Percentiles rank a stretch among this genome's conserved stretches.
Evolutionary conservation across 1,140 invertebrate species (phyloP).

Genomic region (Mesaphorura yosii): DNA sequence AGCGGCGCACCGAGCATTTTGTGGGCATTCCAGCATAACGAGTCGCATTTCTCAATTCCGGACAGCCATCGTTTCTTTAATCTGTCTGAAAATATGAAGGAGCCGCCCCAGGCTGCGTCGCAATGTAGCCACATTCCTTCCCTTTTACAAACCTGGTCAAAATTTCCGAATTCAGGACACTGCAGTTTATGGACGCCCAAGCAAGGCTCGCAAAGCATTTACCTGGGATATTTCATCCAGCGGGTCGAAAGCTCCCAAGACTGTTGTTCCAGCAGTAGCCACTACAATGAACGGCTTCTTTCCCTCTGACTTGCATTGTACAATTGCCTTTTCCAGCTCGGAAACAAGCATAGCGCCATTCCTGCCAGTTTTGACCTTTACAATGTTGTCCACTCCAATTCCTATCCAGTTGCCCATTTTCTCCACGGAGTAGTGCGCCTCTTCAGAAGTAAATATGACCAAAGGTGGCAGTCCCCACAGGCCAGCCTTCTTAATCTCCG

Average conservation of each 20-base stretch:
- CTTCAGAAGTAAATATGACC: slow-evolving; percentile 60
- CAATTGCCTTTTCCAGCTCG: slow-evolving; percentile 46
- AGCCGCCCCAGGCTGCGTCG: slow-evolving; percentile 49
- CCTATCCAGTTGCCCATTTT: slow-evolving; percentile 70
- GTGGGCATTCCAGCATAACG: slow-evolving; percentile 86
- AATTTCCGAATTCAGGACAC: slow-evolving; percentile 3
- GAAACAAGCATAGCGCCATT: slow-evolving; percentile 50
- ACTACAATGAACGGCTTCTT: slow-evolving; percentile 55
- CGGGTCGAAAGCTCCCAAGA: slow-evolving; percentile 74
- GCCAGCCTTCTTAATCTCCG: slow-evolving; percentile 60
- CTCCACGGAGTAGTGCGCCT: slow-evolving; percentile 78
- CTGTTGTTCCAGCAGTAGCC: slow-evolving; percentile 61
- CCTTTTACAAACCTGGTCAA: slow-evolving; percentile 37
- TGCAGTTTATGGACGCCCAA: background rate
- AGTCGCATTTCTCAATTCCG: slow-evolving; percentile 46
- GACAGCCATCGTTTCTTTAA: slow-evolving; percentile 35
- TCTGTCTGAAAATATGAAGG: slow-evolving; percentile 41
- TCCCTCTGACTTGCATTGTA: slow-evolving; percentile 37
- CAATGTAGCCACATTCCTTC: slow-evolving; percentile 48
- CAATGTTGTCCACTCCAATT: slow-evolving; percentile 60
- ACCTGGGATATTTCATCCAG: slow-evolving; percentile 56
- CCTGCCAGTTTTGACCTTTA: slow-evolving; percentile 53
- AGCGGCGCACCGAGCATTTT: slow-evolving; percentile 79
- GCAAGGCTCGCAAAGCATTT: background rate
- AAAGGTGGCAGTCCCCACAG: slow-evolving; percentile 47